Conservation (phyloP, 2,888 invertebrate species). For the Leptura quadrifasciata region DNA sequence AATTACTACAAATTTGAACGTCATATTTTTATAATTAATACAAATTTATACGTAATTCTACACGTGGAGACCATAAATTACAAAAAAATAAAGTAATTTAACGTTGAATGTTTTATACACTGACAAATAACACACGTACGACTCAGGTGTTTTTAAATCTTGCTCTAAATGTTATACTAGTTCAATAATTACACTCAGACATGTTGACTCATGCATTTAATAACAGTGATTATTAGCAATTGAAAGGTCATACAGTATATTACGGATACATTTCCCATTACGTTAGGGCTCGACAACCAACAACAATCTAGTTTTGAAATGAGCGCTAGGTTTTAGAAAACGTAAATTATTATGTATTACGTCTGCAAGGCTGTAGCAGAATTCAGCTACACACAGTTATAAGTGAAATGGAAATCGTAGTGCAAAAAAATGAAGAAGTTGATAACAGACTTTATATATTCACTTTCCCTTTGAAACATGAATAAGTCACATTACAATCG, state of each 20-base stretch:
- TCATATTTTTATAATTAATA: conserved; percentile 2
- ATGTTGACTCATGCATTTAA: background rate
- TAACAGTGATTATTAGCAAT: background rate
- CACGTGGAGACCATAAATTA: background rate
- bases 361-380: no score
- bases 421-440: no score
- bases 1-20: background rate
- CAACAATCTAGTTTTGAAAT: no score
- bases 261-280: no score
- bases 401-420: no score
- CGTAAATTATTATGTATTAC: no score
- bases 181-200: background rate
- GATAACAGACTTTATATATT: no score
- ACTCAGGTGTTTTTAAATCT: background rate
- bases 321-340: no score
- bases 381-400: no score
- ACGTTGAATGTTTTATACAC: background rate
- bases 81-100: background rate
- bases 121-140: background rate
- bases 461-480: no score
- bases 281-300: no score
- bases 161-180: background rate
- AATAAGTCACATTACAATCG: no score
- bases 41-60: background rate
- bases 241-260: background rate